A percentile compares a stretch with the other conserved stretches of the same genome.
phyloP scores from a whole-genome alignment of 35 echinoderm and acorn worm species.

The Holothuria glaberrima region DNA sequence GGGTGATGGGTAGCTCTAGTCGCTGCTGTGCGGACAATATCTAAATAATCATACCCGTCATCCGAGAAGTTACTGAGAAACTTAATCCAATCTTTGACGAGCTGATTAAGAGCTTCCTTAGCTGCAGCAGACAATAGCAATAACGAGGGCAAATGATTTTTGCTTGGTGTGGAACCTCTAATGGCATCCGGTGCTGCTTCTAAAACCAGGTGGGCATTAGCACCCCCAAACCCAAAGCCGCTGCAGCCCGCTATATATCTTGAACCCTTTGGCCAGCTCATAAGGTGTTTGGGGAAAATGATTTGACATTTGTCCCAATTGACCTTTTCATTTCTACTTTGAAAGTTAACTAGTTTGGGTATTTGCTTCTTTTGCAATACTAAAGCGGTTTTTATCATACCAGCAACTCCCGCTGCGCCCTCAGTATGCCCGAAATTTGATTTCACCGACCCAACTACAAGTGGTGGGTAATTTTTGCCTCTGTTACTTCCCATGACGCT shows the following conservation, averaged over 20 bases:
- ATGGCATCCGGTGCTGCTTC: slow-evolving; percentile 30
- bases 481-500: slow-evolving; percentile 1
- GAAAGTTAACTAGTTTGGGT: slow-evolving; percentile 68
- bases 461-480: slow-evolving; percentile 3
- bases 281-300: slow-evolving; percentile 37
- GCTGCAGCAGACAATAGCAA: slow-evolving; percentile 71
- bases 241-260: slow-evolving; percentile 56
- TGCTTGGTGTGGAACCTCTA: background rate
- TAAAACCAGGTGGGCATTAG: slow-evolving; percentile 78
- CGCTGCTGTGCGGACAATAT: background rate
- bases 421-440: slow-evolving; percentile 87
- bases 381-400: slow-evolving; percentile 73
- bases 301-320: slow-evolving; percentile 62
- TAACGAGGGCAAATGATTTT: background rate
- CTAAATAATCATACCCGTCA: background rate
- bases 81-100: slow-evolving; percentile 49
- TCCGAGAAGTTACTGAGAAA: no score
- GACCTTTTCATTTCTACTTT: slow-evolving; percentile 50
- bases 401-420: slow-evolving; percentile 75
- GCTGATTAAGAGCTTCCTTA: slow-evolving; percentile 54
- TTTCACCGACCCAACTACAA: slow-evolving; percentile 84
- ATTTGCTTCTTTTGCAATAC: slow-evolving; percentile 63
- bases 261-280: slow-evolving; percentile 51
- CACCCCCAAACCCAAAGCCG: slow-evolving; percentile 81
- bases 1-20: background rate